A percentile compares a stretch with the other conserved stretches of the same genome.
These are phyloP conservation scores for Labrus mixtus DNA, from an alignment of 2,113 vertebrate species.

Conservation along the genomic window DNA sequence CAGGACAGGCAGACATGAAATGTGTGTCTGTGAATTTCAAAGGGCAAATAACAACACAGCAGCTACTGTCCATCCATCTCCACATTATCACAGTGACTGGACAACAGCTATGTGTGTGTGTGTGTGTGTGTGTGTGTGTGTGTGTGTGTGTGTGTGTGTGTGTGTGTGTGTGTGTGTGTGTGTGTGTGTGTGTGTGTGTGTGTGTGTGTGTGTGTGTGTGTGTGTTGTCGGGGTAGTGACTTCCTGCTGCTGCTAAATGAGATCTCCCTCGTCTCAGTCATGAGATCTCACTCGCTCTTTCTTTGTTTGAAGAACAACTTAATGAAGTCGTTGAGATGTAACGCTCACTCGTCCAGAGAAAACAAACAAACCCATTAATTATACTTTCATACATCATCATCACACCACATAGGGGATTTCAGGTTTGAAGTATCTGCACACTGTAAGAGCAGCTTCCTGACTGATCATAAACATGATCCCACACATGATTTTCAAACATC, in stretches of 20 bases:
- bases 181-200: constrained; percentile 38
- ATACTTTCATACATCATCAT: too few species aligned
- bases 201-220: constrained; percentile 6
- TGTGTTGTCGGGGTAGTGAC: background rate
- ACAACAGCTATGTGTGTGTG: constrained; percentile 59
- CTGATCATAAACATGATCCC: too few species aligned
- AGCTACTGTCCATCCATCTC: constrained; percentile 49
- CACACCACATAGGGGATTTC: too few species aligned
- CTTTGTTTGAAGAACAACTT: too few species aligned
- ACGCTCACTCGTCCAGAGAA: background rate
- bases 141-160: background rate
- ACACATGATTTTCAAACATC: background rate
- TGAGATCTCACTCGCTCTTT: background rate
- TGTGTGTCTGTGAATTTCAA: constrained; percentile 47
- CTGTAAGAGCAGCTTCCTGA: too few species aligned
- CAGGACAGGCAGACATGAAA: constrained; percentile 5
- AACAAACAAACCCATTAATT: background rate
- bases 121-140: constrained; percentile 41
- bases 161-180: constrained; percentile 12
- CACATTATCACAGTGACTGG: constrained; percentile 69
- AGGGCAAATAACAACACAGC: constrained; percentile 47
- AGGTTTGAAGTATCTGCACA: too few species aligned
- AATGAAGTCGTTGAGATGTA: too few species aligned
- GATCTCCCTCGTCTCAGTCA: background rate
- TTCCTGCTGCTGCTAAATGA: constrained; percentile 30